phyloP scores from a whole-genome alignment of 2,888 invertebrate genomes.

The Tipula confusa region DNA sequence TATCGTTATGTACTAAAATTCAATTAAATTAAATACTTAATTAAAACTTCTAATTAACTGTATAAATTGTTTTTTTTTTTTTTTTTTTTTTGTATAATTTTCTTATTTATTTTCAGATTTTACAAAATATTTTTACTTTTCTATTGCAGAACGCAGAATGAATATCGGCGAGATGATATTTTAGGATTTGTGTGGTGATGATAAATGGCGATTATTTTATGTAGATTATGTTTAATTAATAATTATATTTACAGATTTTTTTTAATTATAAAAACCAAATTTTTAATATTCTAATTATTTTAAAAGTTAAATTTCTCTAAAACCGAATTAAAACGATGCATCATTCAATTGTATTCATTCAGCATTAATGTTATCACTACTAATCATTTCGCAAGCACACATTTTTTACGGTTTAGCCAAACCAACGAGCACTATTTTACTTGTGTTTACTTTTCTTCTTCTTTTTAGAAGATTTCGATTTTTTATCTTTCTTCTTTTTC shows the following conservation, averaged over 20 bases:
- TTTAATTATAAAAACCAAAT: conserved; percentile 1
- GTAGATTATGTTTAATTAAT: not conserved
- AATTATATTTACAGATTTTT: not conserved
- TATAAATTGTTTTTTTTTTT: not conserved
- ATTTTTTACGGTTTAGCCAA: not conserved
- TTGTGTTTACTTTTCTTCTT: conserved; percentile 66
- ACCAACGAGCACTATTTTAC: conserved; percentile 42
- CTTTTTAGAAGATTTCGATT: conserved; percentile 65
- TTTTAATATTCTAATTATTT: conserved; percentile 9
- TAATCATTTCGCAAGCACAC: not conserved
- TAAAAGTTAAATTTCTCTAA: not conserved
- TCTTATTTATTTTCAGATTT: too few relatives aligned
- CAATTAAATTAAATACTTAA: not conserved
- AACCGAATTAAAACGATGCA: not conserved
- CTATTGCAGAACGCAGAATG: not conserved
- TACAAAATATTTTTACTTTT: not conserved
- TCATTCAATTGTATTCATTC: not conserved
- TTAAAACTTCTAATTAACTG: not conserved
- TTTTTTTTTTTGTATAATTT: too few relatives aligned
- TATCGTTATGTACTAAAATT: not conserved
- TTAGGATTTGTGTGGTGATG: not conserved
- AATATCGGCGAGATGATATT: conserved; percentile 20
- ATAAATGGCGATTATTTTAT: not conserved
- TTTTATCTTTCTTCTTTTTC: conserved; percentile 65
- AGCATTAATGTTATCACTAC: not conserved